These are phyloP conservation scores for Neuroterus valhalla DNA, from an alignment of 1,140 invertebrate species.

Conservation along the genomic window DNA sequence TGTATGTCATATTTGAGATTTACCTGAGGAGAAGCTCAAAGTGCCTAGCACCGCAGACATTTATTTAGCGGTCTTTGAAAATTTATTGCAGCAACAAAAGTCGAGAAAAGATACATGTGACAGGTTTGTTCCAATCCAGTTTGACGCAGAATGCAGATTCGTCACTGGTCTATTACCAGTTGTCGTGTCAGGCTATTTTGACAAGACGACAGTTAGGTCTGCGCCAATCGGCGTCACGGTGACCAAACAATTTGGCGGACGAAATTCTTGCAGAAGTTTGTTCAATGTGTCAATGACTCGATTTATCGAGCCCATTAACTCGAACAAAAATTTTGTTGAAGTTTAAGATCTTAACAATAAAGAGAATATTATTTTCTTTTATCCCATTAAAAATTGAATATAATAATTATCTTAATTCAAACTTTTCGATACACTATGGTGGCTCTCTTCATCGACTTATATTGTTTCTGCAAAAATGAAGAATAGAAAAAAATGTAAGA, in stretches of 20 bases:
- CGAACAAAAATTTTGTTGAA: neutral
- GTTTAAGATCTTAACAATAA: no score
- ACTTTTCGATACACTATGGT: no score
- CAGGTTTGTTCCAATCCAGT: neutral
- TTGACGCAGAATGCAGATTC: slow-evolving; percentile 17
- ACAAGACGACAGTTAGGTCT: slow-evolving; percentile 44
- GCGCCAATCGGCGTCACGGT: slow-evolving; percentile 52
- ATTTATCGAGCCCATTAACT: slow-evolving; percentile 41
- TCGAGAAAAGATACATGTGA: neutral
- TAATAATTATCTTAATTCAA: no score
- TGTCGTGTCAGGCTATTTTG: slow-evolving; percentile 47
- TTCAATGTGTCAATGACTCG: slow-evolving; percentile 47
- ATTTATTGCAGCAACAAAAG: slow-evolving; percentile 21
- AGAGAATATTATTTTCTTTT: no score
- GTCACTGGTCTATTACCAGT: slow-evolving; percentile 38
- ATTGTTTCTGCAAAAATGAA: no score
- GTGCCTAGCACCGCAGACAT: neutral
- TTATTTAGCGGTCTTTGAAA: neutral
- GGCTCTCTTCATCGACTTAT: no score
- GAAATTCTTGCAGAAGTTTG: slow-evolving; percentile 39
- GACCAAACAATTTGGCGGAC: slow-evolving; percentile 55
- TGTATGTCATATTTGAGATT: neutral
- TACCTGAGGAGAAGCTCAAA: neutral
- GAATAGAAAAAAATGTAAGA: no score
- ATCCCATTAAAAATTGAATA: no score